phyloP scores from a whole-genome alignment of 2,888 invertebrate genomes.

The Rhodophaea formosa region DNA sequence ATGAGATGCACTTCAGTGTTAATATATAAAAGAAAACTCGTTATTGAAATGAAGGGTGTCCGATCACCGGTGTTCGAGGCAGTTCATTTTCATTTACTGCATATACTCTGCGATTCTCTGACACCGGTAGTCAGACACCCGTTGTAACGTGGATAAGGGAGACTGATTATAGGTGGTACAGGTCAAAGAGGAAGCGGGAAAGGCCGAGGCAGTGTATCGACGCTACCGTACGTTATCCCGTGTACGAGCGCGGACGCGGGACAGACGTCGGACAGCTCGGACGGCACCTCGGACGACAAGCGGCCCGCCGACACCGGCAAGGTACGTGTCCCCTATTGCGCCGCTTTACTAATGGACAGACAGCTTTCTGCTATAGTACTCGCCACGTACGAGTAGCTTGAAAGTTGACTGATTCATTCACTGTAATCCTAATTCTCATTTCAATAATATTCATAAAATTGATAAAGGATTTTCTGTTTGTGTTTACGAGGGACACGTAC shows the following conservation, averaged over 20 bases:
- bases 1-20: slow-evolving; percentile 12
- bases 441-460: too few species aligned
- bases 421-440: too few species aligned
- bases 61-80: too few species aligned
- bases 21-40: background rate
- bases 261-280: slow-evolving; percentile 71
- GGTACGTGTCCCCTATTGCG: slow-evolving; percentile 42
- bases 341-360: slow-evolving; percentile 10
- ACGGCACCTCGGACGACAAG: slow-evolving; percentile 67
- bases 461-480: background rate
- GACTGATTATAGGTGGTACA: slow-evolving; percentile 40
- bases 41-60: too few species aligned
- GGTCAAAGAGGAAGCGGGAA: slow-evolving; percentile 72
- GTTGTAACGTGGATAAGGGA: slow-evolving; percentile 6
- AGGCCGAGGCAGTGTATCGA: slow-evolving; percentile 64
- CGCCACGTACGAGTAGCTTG: background rate
- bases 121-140: too few species aligned
- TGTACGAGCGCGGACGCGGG: slow-evolving; percentile 68
- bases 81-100: too few species aligned
- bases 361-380: slow-evolving; percentile 5
- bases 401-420: too few species aligned
- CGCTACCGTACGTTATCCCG: slow-evolving; percentile 74
- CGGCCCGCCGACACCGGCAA: slow-evolving; percentile 60
- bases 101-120: too few species aligned
- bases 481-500: background rate